A percentile compares a stretch with the other conserved stretches of the same genome.
Conservation (phyloP, 2,888 invertebrate species). For the Aelia acuminata region DNA sequence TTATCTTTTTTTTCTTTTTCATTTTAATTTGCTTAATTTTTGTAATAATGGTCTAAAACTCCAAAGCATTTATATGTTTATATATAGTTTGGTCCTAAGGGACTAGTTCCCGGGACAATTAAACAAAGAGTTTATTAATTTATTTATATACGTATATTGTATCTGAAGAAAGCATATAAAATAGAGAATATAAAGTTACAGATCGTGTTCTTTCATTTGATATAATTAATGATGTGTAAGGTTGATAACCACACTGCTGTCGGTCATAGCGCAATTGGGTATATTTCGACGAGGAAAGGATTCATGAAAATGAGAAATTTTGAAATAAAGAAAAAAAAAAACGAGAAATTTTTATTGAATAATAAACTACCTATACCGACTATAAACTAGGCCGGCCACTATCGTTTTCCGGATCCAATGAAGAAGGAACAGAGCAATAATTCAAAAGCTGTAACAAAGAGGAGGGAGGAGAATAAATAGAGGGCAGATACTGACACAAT, state of each 20-base stretch:
- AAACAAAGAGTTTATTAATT: no score
- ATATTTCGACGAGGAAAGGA: not conserved
- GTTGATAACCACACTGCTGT: not conserved
- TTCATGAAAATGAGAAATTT: not conserved
- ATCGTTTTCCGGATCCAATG: conserved; percentile 29
- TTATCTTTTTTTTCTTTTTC: no score
- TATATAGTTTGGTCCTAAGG: no score
- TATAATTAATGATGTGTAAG: no score
- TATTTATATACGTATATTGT: no score
- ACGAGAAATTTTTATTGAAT: not conserved
- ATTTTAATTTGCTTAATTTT: no score
- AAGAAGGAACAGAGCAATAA: conserved; percentile 13
- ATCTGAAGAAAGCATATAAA: no score
- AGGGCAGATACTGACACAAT: conserved; percentile 26
- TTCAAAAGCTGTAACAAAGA: conserved; percentile 25
- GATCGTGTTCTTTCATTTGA: no score
- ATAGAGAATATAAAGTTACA: no score
- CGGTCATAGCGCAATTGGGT: not conserved
- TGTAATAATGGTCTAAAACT: no score
- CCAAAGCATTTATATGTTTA: no score
- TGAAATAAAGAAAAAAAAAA: not conserved
- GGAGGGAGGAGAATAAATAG: not conserved
- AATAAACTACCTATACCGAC: not conserved
- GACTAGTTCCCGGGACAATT: no score
- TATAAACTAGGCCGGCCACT: not conserved